These are phyloP conservation scores for Sthenelais limicola DNA, from an alignment of 2,888 invertebrate species.

Conservation along the genomic window DNA sequence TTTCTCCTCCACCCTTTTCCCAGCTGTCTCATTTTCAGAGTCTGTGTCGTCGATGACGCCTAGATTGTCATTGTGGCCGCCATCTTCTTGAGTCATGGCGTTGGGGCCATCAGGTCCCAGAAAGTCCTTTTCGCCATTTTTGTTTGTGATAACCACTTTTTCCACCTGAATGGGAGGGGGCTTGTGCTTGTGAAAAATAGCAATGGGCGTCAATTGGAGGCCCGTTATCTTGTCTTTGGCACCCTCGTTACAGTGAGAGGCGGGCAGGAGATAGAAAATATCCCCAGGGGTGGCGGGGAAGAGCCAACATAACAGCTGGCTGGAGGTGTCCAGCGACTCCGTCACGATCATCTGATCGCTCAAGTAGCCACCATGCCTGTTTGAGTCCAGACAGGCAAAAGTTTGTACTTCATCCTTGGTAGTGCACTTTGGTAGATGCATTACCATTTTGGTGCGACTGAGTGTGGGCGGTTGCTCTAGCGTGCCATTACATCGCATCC, in stretches of 20 bases:
- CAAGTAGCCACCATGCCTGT: constrained; percentile 43
- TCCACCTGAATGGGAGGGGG: constrained; percentile 15
- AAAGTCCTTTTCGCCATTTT: not conserved
- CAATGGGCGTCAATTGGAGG: constrained; percentile 41
- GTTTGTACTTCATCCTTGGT: constrained; percentile 4
- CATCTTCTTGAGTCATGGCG: not conserved
- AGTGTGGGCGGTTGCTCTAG: constrained; percentile 7
- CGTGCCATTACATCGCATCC: constrained; percentile 38
- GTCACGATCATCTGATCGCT: constrained; percentile 45
- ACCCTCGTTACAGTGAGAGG: constrained; percentile 45
- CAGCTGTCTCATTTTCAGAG: not conserved
- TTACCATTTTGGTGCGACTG: constrained; percentile 36
- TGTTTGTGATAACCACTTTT: not conserved
- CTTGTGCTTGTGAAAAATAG: constrained; percentile 30
- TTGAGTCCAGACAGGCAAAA: constrained; percentile 46
- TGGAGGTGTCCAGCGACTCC: constrained; percentile 39
- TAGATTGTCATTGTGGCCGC: too few species aligned
- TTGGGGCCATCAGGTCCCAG: not conserved
- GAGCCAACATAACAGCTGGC: constrained; percentile 42
- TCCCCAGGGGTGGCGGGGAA: constrained; percentile 41
- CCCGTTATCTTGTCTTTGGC: constrained; percentile 37
- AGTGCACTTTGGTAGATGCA: constrained; percentile 41
- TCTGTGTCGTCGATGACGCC: too few species aligned
- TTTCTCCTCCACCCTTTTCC: constrained; percentile 27
- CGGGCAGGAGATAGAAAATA: constrained; percentile 44